These are phyloP conservation scores for Drosophila navojoa DNA, from an alignment of 1,140 invertebrate genomes.

Conservation along the genomic window DNA sequence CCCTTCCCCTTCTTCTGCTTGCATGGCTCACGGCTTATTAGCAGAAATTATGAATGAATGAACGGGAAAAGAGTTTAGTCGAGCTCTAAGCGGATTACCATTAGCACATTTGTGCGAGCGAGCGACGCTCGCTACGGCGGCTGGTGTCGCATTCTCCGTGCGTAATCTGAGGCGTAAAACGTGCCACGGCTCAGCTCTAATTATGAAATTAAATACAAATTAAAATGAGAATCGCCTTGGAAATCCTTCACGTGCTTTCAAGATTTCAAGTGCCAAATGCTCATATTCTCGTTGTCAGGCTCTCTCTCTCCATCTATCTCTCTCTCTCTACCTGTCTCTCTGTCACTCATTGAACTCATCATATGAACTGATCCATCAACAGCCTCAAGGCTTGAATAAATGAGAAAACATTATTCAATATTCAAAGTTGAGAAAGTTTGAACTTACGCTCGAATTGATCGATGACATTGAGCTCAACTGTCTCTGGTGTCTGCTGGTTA, in stretches of 20 bases:
- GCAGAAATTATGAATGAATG: conserved; percentile 41
- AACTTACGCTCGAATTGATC: conserved; percentile 66
- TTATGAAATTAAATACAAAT: conserved; percentile 79
- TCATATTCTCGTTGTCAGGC: conserved; percentile 30
- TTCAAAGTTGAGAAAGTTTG: conserved; percentile 57
- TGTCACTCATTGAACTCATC: conserved; percentile 12
- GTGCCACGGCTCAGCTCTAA: conserved; percentile 71
- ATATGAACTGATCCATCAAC: conserved; percentile 14
- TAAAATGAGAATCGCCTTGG: conserved; percentile 55
- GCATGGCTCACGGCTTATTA: conserved; percentile 23
- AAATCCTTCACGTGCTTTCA: conserved; percentile 36
- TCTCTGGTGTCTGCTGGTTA: conserved; percentile 17
- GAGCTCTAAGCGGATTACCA: conserved; percentile 63
- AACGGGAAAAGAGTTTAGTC: conserved; percentile 39
- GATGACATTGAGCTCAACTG: conserved; percentile 42
- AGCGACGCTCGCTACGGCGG: conserved; percentile 3
- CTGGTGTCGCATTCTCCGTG: conserved; percentile 50
- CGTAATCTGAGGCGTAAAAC: conserved; percentile 53
- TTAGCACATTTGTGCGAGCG: conserved; percentile 47
- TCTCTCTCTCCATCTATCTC: conserved; percentile 16
- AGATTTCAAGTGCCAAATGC: conserved; percentile 27
- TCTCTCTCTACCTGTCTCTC: too few species aligned
- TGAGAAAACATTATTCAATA: conserved; percentile 73
- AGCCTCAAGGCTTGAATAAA: conserved; percentile 28
- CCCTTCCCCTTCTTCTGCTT: conserved; percentile 11